These are phyloP conservation scores for Bombus balteatus DNA, from an alignment of 1,140 invertebrate genomes.

Conservation along the genomic window DNA sequence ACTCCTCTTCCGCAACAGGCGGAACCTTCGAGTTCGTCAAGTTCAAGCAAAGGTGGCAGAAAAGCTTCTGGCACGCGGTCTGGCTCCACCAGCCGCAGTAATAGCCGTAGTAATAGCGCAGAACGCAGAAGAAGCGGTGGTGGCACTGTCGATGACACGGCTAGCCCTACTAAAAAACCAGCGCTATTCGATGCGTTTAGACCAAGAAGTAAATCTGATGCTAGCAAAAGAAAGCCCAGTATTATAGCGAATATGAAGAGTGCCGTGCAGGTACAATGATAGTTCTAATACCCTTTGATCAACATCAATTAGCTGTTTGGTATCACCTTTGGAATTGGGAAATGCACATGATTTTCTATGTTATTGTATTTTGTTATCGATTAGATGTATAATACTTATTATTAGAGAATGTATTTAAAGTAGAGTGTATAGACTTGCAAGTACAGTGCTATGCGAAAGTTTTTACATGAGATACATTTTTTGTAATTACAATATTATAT, in stretches of 20 bases:
- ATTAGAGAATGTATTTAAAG: too few relatives aligned
- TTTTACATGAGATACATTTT: not conserved
- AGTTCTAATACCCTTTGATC: not conserved
- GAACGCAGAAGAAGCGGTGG: constrained; percentile 85
- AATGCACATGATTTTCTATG: not conserved
- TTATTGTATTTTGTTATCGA: not conserved
- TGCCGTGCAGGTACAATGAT: constrained; percentile 86
- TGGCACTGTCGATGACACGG: constrained; percentile 85
- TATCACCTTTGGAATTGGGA: not conserved
- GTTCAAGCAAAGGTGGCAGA: constrained; percentile 71
- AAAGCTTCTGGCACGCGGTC: constrained; percentile 80
- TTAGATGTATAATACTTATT: not conserved
- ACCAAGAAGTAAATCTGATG: constrained; percentile 91
- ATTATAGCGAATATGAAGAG: constrained; percentile 92
- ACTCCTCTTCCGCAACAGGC: constrained; percentile 75
- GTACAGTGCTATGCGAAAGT: not conserved
- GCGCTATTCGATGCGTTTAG: constrained; percentile 93
- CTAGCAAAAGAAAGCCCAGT: constrained; percentile 86
- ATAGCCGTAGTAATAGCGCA: constrained; percentile 84
- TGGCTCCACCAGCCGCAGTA: constrained; percentile 83
- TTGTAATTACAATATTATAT: too few relatives aligned
- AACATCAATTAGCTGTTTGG: not conserved
- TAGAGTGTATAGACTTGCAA: too few relatives aligned
- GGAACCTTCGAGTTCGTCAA: constrained; percentile 74
- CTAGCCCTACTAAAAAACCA: constrained; percentile 87